Percentiles rank a stretch among this genome's conserved stretches.
Evolutionary conservation across 23 tunicate genomes (phyloP).

Genomic region (Diplosoma virens): DNA sequence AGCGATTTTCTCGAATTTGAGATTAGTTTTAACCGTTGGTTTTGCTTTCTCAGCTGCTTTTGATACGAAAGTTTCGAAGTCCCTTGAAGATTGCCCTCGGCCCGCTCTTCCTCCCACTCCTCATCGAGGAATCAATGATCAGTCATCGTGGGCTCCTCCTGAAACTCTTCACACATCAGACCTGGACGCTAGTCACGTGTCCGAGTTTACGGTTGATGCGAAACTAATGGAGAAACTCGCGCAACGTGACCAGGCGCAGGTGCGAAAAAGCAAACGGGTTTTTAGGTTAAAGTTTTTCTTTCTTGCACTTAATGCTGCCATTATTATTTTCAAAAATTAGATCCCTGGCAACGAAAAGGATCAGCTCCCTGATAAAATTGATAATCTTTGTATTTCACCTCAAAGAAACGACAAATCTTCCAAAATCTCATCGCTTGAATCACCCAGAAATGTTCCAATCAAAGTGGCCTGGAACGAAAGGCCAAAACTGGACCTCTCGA

Average conservation of each 20-base stretch:
- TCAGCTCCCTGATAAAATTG: no score
- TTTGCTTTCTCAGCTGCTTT: no score
- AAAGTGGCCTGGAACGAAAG: conserved; percentile 37
- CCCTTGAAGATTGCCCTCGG: conserved; percentile 3
- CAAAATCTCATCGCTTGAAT: not conserved
- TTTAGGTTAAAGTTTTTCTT: no score
- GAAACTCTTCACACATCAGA: conserved; percentile 77
- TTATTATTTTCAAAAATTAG: no score
- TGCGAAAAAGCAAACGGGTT: no score
- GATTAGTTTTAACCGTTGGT: no score
- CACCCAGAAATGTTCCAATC: conserved; percentile 23
- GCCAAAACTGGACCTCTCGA: not conserved
- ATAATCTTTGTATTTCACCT: no score
- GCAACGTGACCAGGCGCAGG: no score
- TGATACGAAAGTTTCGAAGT: no score
- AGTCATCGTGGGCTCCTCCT: conserved; percentile 64
- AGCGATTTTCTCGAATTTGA: not conserved
- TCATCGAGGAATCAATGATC: not conserved
- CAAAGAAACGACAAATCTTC: not conserved
- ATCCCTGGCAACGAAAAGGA: no score
- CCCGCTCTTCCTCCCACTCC: conserved; percentile 31
- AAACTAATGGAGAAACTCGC: conserved; percentile 56
- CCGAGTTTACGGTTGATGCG: conserved; percentile 86
- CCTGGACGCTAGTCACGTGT: conserved; percentile 76
- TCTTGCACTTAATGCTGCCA: no score